Base-by-base conservation (phyloP, 2,888 invertebrate genomes). In the Diogma glabrata region DNA sequence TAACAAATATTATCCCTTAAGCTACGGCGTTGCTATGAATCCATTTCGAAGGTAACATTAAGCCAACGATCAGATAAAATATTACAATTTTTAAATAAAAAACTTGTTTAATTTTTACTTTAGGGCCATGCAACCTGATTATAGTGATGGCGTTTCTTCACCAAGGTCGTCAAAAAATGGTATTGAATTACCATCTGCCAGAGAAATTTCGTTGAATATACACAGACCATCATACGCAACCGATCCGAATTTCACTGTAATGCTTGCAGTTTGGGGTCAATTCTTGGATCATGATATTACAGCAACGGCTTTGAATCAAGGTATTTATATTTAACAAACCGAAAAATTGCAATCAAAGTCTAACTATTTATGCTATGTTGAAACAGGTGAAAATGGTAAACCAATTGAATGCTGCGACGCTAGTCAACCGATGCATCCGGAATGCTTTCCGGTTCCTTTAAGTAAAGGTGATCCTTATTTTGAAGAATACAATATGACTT, bases 211-310 rank as follows among this genome's bases (percentile, higher is more conserved):
- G 57, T 66, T 82, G 16, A 75, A 76, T 17, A 81, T 89, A 1
- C 87, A 87, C 65, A 74, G 84, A 1, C 81, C 87, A 0, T 78
- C 80, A 55, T 83, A 85, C 61, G 77, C 77, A 30, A 79, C 80
- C 47, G 87, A 89, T 66, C 78, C 82, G 1, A 72, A 79, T 57
- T 87, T 89, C 64, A 83, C 87, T 0, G 85, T 87, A 1, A 85
- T 91, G 84, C 65, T 90, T 54, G 89, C 90, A 0, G 84, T 89
- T 4, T 91, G 88, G 77, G 91, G 90, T 0, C 90, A 91, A 70
- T 90, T 92, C 67, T 63, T 91, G 12, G 89, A 90, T 66, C 90
- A 91, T 58, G 91, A 91, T 58, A 81, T 91, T 51, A 88, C 89
- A 0, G 85, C 88, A 6, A 90, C 89, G 0, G 88, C 89, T 0